These are phyloP conservation scores for Acrobasis consociella DNA, from an alignment of 2,888 invertebrate species.

Conservation along the genomic window DNA sequence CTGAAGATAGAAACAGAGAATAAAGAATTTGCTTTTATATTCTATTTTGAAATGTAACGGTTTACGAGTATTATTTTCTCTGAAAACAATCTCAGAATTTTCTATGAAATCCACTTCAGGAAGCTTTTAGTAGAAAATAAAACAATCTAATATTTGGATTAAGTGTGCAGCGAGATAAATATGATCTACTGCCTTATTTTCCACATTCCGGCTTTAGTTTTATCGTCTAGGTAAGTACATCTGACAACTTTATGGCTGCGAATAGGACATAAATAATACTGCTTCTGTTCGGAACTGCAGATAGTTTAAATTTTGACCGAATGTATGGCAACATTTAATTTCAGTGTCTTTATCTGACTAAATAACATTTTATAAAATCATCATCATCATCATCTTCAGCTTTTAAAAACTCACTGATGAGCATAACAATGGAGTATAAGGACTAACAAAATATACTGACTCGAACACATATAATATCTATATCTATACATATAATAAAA, in stretches of 20 bases:
- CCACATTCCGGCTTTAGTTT: conserved; percentile 19
- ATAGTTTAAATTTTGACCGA: conserved; percentile 5
- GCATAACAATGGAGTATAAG: no score
- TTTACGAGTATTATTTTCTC: no score
- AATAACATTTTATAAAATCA: no score
- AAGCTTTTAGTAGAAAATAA: conserved; percentile 8
- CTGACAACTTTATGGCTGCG: conserved; percentile 22
- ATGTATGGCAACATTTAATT: background rate
- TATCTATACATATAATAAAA: no score
- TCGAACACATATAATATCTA: no score
- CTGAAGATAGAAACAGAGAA: no score
- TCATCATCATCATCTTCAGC: no score
- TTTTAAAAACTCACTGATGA: no score
- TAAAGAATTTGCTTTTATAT: no score
- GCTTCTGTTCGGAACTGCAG: conserved; percentile 1
- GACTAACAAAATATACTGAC: no score
- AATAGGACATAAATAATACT: conserved; percentile 21
- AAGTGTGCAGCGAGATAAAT: conserved; percentile 15
- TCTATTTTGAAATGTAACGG: no score
- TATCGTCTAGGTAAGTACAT: conserved; percentile 21
- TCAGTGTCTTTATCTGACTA: no score
- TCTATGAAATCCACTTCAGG: background rate
- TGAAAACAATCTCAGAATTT: background rate
- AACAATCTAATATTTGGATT: conserved; percentile 16
- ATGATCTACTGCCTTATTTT: conserved; percentile 19